Base-by-base conservation (phyloP, 2,797 vertebrate genomes). In the Myripristis jacobus region DNA sequence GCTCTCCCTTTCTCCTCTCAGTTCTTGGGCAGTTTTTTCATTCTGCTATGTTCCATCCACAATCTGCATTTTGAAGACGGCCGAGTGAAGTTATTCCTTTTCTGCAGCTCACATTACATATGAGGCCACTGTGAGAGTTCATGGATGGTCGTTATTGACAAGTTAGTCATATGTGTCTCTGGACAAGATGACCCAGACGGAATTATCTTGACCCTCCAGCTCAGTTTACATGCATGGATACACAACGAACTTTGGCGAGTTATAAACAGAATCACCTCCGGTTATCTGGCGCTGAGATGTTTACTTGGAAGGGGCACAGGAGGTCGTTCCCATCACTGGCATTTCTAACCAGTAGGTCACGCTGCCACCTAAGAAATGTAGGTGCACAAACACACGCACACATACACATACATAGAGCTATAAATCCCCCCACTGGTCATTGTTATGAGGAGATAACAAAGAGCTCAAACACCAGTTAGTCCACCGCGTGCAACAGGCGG, bases 171-270 rank as follows among this genome's bases (percentile, higher is more conserved):
- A 41, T 53, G 52, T 59, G 18, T 70, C 3, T 24, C 31, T 82
- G 74, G 29, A 80, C 76, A 54, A 24, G 16, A 21, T 82, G 82
- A 88, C 89, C 83, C 31, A 31, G 56, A 66, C 72, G 74, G 68
- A 85, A 77, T 75, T 56, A 62, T 56, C 63, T 62, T n/a, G 60
- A 74, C 51, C 70, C 25, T 54, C 10, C 2, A 79, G 77, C 82
- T 92, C 82, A 82, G 52, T 51, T 88, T 89, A 84, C 84, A 80
- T 25, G 46, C 47, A 59, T 53, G 53, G 46, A 85, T 41, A 80
- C 73, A 70, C 53, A 64, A 48, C 67, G 74, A 82, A 80, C 76
- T 70, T 52, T 16, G 44, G 38, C 18, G 34, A 70, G 71, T 63
- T 62, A 73, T 62, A 68, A 77, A 87, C 73, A 70, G 63, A 68